Evolutionary conservation across 2,888 invertebrate species (phyloP).

Genomic region (Limnephilus rhombicus): DNA sequence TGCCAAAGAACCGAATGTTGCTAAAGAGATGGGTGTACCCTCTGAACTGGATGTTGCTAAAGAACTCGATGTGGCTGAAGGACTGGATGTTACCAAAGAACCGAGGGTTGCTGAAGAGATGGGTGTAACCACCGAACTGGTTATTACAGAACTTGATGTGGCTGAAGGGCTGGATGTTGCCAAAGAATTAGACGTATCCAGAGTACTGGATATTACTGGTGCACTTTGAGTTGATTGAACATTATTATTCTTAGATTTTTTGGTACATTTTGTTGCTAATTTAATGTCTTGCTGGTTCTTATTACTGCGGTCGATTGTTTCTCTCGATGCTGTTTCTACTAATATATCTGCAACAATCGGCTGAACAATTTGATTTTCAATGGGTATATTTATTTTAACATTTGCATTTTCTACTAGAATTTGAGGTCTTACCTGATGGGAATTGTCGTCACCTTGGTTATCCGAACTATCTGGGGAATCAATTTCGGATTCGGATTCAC

Average conservation of each 20-base stretch:
- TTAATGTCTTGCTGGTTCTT: not conserved
- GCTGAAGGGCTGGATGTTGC: not conserved
- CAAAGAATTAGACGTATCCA: not conserved
- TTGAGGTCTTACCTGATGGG: constrained; percentile 52
- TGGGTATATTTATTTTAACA: constrained; percentile 36
- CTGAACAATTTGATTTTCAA: constrained; percentile 56
- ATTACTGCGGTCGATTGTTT: not conserved
- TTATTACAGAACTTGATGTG: not conserved
- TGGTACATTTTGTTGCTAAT: constrained; percentile 2
- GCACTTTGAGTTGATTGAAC: not conserved
- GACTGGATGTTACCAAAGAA: not conserved
- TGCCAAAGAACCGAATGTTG: not conserved
- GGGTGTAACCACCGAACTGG: not conserved
- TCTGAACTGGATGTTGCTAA: not conserved
- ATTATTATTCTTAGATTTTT: not conserved
- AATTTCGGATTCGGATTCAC: constrained; percentile 68
- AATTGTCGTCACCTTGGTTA: constrained; percentile 35
- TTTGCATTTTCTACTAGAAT: constrained; percentile 43
- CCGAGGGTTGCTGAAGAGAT: not conserved
- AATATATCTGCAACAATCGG: constrained; percentile 51
- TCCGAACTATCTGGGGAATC: constrained; percentile 21
- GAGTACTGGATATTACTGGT: not conserved
- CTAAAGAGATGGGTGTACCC: not conserved
- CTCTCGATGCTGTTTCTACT: constrained; percentile 17
- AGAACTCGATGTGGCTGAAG: not conserved